Percentiles rank a stretch among this genome's conserved stretches.
phyloP scores from a whole-genome alignment of 37 sponge, comb jelly and placozoan species.

The Axinella damicornis region DNA sequence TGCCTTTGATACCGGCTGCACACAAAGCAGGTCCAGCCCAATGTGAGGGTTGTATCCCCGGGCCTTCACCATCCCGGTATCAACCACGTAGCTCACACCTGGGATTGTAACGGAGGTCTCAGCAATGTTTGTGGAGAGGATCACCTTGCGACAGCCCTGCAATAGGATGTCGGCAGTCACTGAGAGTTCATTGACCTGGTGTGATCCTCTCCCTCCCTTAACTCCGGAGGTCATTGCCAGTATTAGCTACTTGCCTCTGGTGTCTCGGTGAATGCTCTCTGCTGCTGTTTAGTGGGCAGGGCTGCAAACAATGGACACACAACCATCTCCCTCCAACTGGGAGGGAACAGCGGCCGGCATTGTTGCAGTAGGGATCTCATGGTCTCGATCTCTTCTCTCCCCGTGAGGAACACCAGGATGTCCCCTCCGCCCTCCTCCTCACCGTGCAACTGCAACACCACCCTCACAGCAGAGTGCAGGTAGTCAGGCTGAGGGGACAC shows the following conservation, averaged over 20 bases:
- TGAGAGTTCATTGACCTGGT: too few species aligned
- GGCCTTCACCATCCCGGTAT: conserved; percentile 93
- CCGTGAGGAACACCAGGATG: conserved; percentile 93
- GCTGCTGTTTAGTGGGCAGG: conserved; percentile 85
- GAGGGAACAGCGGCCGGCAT: conserved; percentile 54
- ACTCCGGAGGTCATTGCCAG: too few species aligned
- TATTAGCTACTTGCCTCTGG: background rate
- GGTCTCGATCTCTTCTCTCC: conserved; percentile 93
- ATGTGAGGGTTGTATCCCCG: conserved; percentile 83
- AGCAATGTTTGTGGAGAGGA: conserved; percentile 95
- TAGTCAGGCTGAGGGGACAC: conserved; percentile 86
- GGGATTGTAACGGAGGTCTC: conserved; percentile 96
- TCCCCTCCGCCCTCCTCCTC: conserved; percentile 72
- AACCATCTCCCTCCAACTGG: conserved; percentile 61
- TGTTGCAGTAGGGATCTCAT: conserved; percentile 27
- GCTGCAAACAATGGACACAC: conserved; percentile 91
- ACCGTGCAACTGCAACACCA: conserved; percentile 90
- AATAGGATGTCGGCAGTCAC: background rate
- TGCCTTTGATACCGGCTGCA: conserved; percentile 95
- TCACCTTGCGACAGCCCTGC: conserved; percentile 82
- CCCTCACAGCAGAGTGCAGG: conserved; percentile 78
- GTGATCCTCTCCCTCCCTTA: too few species aligned
- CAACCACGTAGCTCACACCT: conserved; percentile 90
- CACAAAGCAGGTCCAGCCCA: conserved; percentile 88
- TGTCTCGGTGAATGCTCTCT: conserved; percentile 56